Evolutionary conservation across 1,140 invertebrate genomes (phyloP).

Genomic region (Patella vulgata): DNA sequence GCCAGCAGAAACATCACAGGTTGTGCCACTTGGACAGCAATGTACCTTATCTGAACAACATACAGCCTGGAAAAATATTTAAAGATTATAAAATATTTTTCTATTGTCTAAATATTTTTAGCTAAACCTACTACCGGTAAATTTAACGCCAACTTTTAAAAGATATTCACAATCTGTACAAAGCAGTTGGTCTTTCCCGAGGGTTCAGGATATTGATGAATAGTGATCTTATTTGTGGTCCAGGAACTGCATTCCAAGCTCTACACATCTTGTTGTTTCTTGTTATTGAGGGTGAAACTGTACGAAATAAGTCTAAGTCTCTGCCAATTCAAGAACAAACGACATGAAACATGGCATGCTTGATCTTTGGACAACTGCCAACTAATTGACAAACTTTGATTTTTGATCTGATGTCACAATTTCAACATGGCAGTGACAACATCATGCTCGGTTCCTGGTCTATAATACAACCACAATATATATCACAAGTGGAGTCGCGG

Average conservation of each 20-base stretch:
- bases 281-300: background rate
- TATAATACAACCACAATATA: no score
- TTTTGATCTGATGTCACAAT: no score
- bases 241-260: no score
- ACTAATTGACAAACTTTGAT: no score
- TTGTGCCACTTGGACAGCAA: slow-evolving; percentile 48
- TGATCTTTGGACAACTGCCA: no score
- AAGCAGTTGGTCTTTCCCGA: slow-evolving; percentile 45
- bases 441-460: no score
- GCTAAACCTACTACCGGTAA: slow-evolving; percentile 5
- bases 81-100: background rate
- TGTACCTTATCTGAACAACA: slow-evolving; percentile 26
- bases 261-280: background rate
- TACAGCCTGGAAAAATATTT: slow-evolving; percentile 1
- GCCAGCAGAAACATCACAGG: slow-evolving; percentile 34
- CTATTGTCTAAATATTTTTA: slow-evolving; percentile 24
- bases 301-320: background rate
- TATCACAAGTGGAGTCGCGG: no score
- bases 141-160: slow-evolving; percentile 1
- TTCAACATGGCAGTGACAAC: no score
- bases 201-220: slow-evolving; percentile 33
- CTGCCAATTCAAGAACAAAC: no score
- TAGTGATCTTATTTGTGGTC: background rate
- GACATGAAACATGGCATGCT: no score
- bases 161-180: slow-evolving; percentile 37